Percentiles rank a stretch among this genome's conserved stretches.
phyloP scores from a whole-genome alignment of 2,888 invertebrate genomes.

The Ptychoptera albimana region DNA sequence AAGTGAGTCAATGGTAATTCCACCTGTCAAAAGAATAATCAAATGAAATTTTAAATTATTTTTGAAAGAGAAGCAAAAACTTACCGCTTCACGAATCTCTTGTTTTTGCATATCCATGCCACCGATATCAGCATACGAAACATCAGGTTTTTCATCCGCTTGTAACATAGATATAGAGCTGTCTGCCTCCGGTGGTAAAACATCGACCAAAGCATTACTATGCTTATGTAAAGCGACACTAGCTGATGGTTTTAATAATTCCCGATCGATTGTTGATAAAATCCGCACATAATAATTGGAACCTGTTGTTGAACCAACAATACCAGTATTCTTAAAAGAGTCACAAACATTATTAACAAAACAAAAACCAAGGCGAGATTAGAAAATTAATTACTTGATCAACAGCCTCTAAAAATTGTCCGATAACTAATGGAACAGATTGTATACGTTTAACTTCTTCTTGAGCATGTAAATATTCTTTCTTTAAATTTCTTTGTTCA shows the following conservation, averaged over 20 bases:
- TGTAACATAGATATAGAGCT: constrained; percentile 97
- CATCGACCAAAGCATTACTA: constrained; percentile 98
- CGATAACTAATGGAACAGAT: constrained; percentile 96
- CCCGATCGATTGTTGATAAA: constrained; percentile 93
- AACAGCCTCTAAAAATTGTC: constrained; percentile 97
- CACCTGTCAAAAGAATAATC: constrained; percentile 36
- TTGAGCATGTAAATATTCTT: constrained; percentile 97
- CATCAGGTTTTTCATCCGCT: constrained; percentile 95
- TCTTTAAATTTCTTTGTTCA: constrained; percentile 95
- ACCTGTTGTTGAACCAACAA: constrained; percentile 97
- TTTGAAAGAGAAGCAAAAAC: no score
- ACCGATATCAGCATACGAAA: constrained; percentile 93
- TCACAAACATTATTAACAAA: background rate
- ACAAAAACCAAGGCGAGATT: background rate
- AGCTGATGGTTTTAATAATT: constrained; percentile 92
- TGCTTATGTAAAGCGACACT: constrained; percentile 98
- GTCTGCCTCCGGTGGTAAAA: constrained; percentile 96
- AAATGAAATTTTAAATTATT: background rate
- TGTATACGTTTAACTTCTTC: constrained; percentile 97
- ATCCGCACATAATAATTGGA: constrained; percentile 99
- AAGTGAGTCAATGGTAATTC: constrained; percentile 96
- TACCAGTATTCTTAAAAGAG: constrained; percentile 63
- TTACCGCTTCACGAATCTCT: constrained; percentile 83
- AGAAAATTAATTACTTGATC: constrained; percentile 45
- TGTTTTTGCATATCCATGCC: constrained; percentile 99